These are phyloP conservation scores for Cremastinae sp. DNA, from an alignment of 2,888 invertebrate species.

Conservation along the genomic window DNA sequence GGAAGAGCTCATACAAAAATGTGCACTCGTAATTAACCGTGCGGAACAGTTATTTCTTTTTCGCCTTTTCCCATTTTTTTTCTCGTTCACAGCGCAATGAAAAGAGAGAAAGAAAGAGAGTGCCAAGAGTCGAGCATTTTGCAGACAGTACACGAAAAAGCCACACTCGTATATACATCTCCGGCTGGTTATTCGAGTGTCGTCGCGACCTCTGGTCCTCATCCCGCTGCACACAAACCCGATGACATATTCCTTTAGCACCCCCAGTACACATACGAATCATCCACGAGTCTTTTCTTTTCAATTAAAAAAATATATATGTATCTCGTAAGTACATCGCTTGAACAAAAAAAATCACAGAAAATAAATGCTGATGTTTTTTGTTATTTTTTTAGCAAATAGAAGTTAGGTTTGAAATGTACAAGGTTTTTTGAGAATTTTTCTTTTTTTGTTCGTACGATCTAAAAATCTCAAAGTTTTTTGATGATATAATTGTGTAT, in stretches of 20 bases:
- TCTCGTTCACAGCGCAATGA: not conserved
- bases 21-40: conserved; percentile 40
- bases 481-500: too few species aligned
- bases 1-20: not conserved
- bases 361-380: too few species aligned
- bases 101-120: conserved; percentile 13
- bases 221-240: conserved; percentile 30
- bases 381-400: too few species aligned
- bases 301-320: not conserved
- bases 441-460: too few species aligned
- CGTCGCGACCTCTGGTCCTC: conserved; percentile 48
- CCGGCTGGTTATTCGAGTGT: conserved; percentile 40
- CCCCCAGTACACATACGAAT: conserved; percentile 17
- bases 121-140: conserved; percentile 26
- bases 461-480: too few species aligned
- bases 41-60: conserved; percentile 7
- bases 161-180: conserved; percentile 12
- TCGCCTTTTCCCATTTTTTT: not conserved
- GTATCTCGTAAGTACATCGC: not conserved
- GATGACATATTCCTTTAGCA: conserved; percentile 44
- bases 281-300: not conserved
- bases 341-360: too few species aligned
- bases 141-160: conserved; percentile 9
- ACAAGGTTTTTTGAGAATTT: too few species aligned
- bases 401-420: too few species aligned